Evolutionary conservation across 2,113 vertebrate species (phyloP), one percentile per base, ranked within the genome.

Genomic region (Agelaius phoeniceus): DNA sequence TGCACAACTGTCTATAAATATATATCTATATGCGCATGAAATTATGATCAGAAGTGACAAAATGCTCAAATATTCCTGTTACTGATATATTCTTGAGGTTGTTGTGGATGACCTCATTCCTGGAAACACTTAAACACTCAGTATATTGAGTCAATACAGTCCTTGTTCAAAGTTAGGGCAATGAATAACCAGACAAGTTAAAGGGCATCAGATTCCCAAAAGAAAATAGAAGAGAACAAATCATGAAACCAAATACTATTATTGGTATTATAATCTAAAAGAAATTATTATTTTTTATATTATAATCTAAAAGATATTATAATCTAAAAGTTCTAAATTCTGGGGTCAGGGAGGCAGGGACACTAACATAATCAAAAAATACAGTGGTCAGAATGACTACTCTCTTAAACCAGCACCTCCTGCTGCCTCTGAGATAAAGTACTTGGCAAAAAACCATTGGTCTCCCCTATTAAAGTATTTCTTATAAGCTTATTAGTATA

Each of bases 271-370:
- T 37, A 37, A 37, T 37, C 37, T 37, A 37, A 37, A 37, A 37
- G 37, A 37, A 37, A 37, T 37, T 37, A 37, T 37, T 37, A 37
- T 37, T 37, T 37, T 37, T 37, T 37, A 37, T 8, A 37, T 37
- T 37, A 37, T 37, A 37, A 37, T 37, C 37, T 37, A 37, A 37
- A 37, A 37, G 37, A 37, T 37, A 37, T 37, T 37, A 37, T 37
- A 37, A 37, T 37, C 37, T 52, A 35, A 58, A 15, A 57, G 11
- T 28, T 71, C 20, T 43, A 61, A 44, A 79, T 59, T 33, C 6
- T 65, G 10, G 33, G 8, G 11, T 4, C 1, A 1, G 7, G 3
- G 5, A 11, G 11, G 4, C 0, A 0, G 13, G 9, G 9, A 62
- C 0, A 0, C 4, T 33, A 51, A 68, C 49, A 72, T 7, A 58